Evolutionary conservation across 2,888 invertebrate species (phyloP).

Genomic region (Bhutanitis thaidina): DNA sequence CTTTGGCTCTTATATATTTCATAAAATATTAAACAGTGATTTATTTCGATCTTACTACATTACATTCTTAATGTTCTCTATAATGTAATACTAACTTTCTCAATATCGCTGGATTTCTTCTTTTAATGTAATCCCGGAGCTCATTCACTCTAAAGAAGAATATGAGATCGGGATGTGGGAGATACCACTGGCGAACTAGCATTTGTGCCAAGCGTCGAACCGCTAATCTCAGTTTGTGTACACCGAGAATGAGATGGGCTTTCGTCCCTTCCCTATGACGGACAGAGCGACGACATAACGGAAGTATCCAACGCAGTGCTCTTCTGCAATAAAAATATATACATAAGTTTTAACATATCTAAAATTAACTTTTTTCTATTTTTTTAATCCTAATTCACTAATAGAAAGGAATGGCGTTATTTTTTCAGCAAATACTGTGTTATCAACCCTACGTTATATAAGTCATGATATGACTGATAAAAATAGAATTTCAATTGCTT

Average conservation of each 20-base stretch:
- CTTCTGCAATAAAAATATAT: slow-evolving; percentile 55
- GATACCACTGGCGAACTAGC: slow-evolving; percentile 80
- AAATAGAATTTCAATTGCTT: too few species aligned
- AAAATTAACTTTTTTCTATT: too few species aligned
- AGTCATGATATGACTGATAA: too few species aligned
- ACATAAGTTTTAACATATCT: not conserved
- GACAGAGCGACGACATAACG: slow-evolving; percentile 81
- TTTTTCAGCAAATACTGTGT: too few species aligned
- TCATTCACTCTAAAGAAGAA: slow-evolving; percentile 85
- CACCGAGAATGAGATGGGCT: slow-evolving; percentile 70
- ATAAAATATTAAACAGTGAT: too few species aligned
- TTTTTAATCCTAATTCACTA: too few species aligned
- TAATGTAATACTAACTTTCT: slow-evolving; percentile 67
- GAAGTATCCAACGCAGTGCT: slow-evolving; percentile 81
- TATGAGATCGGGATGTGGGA: slow-evolving; percentile 83
- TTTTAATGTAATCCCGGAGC: slow-evolving; percentile 75
- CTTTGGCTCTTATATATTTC: too few species aligned
- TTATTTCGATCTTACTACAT: too few species aligned
- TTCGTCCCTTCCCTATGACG: slow-evolving; percentile 84
- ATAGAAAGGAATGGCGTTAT: too few species aligned
- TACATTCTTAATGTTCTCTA: too few species aligned
- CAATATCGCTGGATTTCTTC: slow-evolving; percentile 77
- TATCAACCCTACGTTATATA: too few species aligned
- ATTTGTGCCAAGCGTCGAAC: slow-evolving; percentile 77
- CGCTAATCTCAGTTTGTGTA: slow-evolving; percentile 81